These are phyloP conservation scores for Rhingia rostrata DNA, from an alignment of 2,888 invertebrate genomes.

Conservation along the genomic window DNA sequence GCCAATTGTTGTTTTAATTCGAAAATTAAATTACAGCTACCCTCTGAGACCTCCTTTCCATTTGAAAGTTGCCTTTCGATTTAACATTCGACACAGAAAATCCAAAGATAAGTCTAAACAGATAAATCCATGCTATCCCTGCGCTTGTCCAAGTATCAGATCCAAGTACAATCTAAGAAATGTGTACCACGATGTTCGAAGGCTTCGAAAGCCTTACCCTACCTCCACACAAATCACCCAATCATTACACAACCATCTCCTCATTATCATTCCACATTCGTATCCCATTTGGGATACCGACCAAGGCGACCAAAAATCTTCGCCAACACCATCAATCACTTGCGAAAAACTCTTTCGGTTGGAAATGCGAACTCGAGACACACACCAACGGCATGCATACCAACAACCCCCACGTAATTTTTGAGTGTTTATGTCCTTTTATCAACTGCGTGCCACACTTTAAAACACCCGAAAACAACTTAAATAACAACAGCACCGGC, in stretches of 20 bases:
- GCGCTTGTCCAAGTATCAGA: too few species aligned
- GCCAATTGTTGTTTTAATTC: too few species aligned
- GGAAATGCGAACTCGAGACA: constrained; percentile 26
- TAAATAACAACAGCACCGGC: constrained; percentile 10
- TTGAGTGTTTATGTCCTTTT: constrained; percentile 59
- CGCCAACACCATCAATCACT: constrained; percentile 41
- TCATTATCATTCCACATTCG: constrained; percentile 32
- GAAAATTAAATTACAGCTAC: too few species aligned
- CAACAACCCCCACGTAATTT: constrained; percentile 46
- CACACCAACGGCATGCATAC: background rate
- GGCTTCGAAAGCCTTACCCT: too few species aligned
- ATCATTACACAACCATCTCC: background rate
- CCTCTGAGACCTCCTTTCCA: too few species aligned
- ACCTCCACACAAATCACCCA: too few species aligned
- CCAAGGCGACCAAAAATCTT: background rate
- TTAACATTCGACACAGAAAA: too few species aligned
- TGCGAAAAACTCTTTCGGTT: constrained; percentile 17
- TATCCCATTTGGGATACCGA: background rate
- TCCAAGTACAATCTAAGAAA: too few species aligned
- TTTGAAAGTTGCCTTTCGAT: too few species aligned
- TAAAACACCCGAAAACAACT: constrained; percentile 16
- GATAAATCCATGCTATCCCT: too few species aligned
- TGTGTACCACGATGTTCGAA: too few species aligned
- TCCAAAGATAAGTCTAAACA: too few species aligned
- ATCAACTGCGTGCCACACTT: constrained; percentile 60